Evolutionary conservation across 2,888 invertebrate genomes (phyloP).

Genomic region (Caenorhabditis zanzibari): DNA sequence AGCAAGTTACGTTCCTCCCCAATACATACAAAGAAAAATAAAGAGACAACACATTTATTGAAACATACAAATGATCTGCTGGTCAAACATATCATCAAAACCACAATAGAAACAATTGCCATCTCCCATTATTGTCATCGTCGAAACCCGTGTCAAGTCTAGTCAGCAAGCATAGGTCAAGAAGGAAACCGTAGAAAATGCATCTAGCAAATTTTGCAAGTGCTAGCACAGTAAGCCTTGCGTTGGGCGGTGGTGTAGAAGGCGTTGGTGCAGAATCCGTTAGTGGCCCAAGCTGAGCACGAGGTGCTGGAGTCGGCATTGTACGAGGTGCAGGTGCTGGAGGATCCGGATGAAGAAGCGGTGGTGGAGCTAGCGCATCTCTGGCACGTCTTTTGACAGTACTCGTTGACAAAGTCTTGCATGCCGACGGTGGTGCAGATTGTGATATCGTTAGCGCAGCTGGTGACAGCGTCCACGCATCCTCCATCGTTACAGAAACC

Average conservation of each 20-base stretch:
- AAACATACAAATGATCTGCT: too few species aligned
- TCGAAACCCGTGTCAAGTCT: constrained; percentile 33
- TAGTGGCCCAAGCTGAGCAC: constrained; percentile 41
- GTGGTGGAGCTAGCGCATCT: constrained; percentile 50
- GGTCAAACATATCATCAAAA: too few species aligned
- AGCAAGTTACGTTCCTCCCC: too few species aligned
- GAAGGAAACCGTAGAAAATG: too few species aligned
- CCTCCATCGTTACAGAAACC: constrained; percentile 68
- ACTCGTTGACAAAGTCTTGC: constrained; percentile 56
- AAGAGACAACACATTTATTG: too few species aligned
- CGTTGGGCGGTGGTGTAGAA: constrained; percentile 55
- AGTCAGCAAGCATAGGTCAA: neutral
- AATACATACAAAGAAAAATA: too few species aligned
- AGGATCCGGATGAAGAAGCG: constrained; percentile 32
- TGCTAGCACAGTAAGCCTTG: constrained; percentile 48
- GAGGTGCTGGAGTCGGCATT: constrained; percentile 49
- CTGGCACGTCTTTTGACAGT: constrained; percentile 73
- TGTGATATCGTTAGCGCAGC: constrained; percentile 64
- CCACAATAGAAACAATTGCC: too few species aligned
- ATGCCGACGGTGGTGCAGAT: constrained; percentile 64
- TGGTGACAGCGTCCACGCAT: constrained; percentile 68
- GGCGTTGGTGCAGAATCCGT: constrained; percentile 60
- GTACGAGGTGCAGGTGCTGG: constrained; percentile 49
- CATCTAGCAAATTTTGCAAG: constrained; percentile 47
- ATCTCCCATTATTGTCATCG: constrained; percentile 6